Base-by-base conservation (phyloP, 2,888 invertebrate species). In the Copidosoma aretas region DNA sequence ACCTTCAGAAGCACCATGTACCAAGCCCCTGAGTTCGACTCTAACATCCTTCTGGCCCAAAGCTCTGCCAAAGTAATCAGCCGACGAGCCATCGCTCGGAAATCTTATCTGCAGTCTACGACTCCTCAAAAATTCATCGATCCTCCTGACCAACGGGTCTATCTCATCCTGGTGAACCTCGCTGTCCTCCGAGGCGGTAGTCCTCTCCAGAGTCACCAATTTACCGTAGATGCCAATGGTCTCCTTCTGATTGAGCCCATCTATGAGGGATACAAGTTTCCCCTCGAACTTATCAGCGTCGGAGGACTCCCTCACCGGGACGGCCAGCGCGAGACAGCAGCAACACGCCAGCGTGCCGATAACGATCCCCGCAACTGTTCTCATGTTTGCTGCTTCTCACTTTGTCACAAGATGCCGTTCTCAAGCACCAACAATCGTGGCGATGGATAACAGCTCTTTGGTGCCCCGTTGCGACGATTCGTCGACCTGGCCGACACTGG, bases 1-100 rank as follows among this genome's bases (percentile, higher is more conserved):
- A 83, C 83, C 82, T 80, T 83, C 82, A 2, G 82, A 82, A 24
- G 81, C 78, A 59, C 80, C 83, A 0, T 73, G 72, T 8, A 77
- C 76, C 49, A 84, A 70, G 32, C 74, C 75, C 61, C 73, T 73
- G 0, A 84, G 77, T 68, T 79, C 77, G 49, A 83, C 73, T 21
- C 76, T 77, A 62, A 82, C 52, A n/a, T 78, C 76, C 60, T 77
- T 81, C 41, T 77, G 73, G 1, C 82, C 82, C 46, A 82, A 67
- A 15, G 82, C 83, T 41, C 84, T 76, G 19, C 82, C 83, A 22
- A 83, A 77, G 10, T 77, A 73, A 70, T 81, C 83, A 49, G 77
- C 81, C 0, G 81, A 70, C 10, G 83, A 82, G 41, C 79, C 81
- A 41, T 82, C 83, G 66, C 64, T 75, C 0, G 83, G 82, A 1